A percentile compares a stretch with the other conserved stretches of the same genome.
phyloP scores from a whole-genome alignment of 2,797 vertebrate genomes.

The Cheirogaleus major region DNA sequence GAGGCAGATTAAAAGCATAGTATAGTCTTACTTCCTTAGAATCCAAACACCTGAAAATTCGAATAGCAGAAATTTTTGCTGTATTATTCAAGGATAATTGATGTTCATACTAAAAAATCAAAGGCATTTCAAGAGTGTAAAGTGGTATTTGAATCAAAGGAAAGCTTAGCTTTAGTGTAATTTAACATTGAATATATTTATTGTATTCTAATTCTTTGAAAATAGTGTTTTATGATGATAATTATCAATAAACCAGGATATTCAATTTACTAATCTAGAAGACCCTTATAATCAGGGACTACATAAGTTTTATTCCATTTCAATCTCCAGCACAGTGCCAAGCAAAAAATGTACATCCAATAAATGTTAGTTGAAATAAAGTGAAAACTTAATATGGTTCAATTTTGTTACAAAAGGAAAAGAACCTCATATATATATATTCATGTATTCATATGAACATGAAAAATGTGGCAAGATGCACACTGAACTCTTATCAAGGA shows the following conservation, averaged over 20 bases:
- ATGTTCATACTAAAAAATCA: background rate
- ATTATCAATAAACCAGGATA: background rate
- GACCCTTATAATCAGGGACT: background rate
- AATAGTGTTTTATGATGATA: background rate
- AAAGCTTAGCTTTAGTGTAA: background rate
- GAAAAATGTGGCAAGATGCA: background rate
- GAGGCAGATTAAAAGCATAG: background rate
- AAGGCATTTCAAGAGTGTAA: conserved; percentile 20
- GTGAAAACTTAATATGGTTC: conserved; percentile 11
- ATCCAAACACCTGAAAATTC: conserved; percentile 40
- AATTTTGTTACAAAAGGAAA: background rate
- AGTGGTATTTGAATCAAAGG: background rate
- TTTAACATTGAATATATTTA: background rate
- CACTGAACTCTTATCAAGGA: background rate
- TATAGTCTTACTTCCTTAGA: background rate
- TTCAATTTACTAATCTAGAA: background rate
- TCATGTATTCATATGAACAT: background rate
- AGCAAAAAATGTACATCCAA: background rate
- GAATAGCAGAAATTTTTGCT: conserved; percentile 17
- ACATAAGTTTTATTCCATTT: background rate
- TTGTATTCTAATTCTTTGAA: background rate
- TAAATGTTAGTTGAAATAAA: conserved; percentile 27
- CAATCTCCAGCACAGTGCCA: background rate
- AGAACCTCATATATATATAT: background rate
- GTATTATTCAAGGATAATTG: background rate